Base-by-base conservation (phyloP, 2,797 vertebrate species). In the Catostomus latipinnis region DNA sequence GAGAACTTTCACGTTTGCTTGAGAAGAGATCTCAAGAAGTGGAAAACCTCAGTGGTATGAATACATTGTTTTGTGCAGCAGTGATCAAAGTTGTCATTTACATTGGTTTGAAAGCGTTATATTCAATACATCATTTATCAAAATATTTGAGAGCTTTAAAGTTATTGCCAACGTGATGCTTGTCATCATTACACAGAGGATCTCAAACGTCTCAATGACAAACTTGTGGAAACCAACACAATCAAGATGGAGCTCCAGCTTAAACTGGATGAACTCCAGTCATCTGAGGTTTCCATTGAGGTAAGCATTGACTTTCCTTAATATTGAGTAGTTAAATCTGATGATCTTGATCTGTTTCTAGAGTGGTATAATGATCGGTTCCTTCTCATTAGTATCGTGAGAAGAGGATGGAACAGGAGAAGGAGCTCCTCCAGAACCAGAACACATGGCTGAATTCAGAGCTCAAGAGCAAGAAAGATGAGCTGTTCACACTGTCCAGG, bases 381-480 rank as follows among this genome's bases (percentile, higher is more conserved):
- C 4, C 62, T 67, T 70, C 5, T 67, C 6, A 1, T 71, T 74
- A 99, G 97, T 93, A 96, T 87, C 93, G 95, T 48, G 97, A 99
- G 88, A 98, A 96, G 82, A 95, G 96, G 2, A 91, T 97, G 91
- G 95, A 96, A 75, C 97, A 99, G 88, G 97, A 99, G 85, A 99
- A 96, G 22, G 96, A 98, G 83, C 90, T 98, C 6, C 89, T 97
- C 0, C 95, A 96, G 86, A 96, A 90, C 84, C 96, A 98, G 61
- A 96, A 94, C 5, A 92, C 92, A 0, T 98, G 97, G 97, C 85
- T 99, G 76, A 95, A 93, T 13, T 22, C 93, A 0, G 95, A 99
- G 77, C 88, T 99, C 87, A 96, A 96, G 88, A 91, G 91, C 68
- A 99, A 99, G 93, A 98, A 96, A 0, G 96, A 97, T 34, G 97